Evolutionary conservation across 2,888 invertebrate species (phyloP), one percentile per base, ranked within the genome.

Genomic region (Dryobotodes eremita): DNA sequence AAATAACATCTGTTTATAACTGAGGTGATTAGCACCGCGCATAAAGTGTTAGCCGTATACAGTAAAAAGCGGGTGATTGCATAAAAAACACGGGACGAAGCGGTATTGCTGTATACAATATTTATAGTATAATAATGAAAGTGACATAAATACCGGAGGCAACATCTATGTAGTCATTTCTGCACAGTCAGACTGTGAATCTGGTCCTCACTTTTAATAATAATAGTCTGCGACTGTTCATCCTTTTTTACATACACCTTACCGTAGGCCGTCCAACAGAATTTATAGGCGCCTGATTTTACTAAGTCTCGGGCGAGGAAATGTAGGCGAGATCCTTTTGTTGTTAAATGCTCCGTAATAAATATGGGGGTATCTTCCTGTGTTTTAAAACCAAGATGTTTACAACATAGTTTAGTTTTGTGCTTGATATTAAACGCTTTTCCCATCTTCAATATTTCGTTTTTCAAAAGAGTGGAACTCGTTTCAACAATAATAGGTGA

Each of bases 251-350:
- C 15, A 15, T 68, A 73, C 5, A 65, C 53, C 20, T 55, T 69
- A 2, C 75, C 75, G 5, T 75, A 75, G 0, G 68, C 75, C 1
- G 75, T 69, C 75, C 75, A 75, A 26, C 75, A 75, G 23, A 50
- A 75, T 36, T 75, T 75, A 17, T 15, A 75, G 5, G 50, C 31
- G 8, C 75, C 75, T 10, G 75, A 42, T 42, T 69, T 75, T 6
- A 36, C 69, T 36, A 75, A 42, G 26, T 69, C 75, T 7, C 68
- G 31, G 15, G 75, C 75, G 17, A 75, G 75, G 68, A 75, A 75
- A 10, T 75, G 68, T 8, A 75, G 48, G 20, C 68, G 75, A 8
- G 75, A 36, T 31, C 68, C 75, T 23, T 74, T 68, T 15, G 74
- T 17, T 1, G 74, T 74, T 1, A 74, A 66, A 3, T 75, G 75